Evolutionary conservation across 2,113 vertebrate species (phyloP).

Genomic region (Toxotes jaculatrix): DNA sequence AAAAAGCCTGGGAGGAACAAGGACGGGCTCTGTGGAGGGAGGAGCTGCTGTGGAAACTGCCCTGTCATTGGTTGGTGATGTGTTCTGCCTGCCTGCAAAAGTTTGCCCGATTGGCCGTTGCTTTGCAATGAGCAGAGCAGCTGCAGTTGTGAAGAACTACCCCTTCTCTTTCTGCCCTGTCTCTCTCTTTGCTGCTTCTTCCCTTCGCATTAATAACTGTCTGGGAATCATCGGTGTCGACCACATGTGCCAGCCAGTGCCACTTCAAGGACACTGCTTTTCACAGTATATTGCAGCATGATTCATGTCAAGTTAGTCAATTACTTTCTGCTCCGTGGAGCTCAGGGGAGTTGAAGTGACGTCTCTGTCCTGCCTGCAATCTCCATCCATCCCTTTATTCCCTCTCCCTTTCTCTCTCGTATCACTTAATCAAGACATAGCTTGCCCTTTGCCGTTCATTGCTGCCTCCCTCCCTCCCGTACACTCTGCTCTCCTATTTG

Average conservation of each 20-base stretch:
- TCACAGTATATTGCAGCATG: slow-evolving; percentile 35
- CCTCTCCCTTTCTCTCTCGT: slow-evolving; percentile 63
- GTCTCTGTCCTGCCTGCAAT: slow-evolving; percentile 71
- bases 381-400: slow-evolving; percentile 65
- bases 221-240: slow-evolving; percentile 43
- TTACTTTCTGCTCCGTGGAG: slow-evolving; percentile 61
- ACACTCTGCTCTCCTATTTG: slow-evolving; percentile 75
- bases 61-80: slow-evolving; percentile 79
- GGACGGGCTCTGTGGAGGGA: slow-evolving; percentile 69
- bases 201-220: slow-evolving; percentile 64
- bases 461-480: slow-evolving; percentile 75
- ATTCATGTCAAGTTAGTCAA: slow-evolving; percentile 64
- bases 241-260: slow-evolving; percentile 46
- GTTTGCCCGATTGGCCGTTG: slow-evolving; percentile 76
- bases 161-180: slow-evolving; percentile 74
- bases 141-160: slow-evolving; percentile 84
- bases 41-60: slow-evolving; percentile 75
- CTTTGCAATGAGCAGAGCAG: slow-evolving; percentile 80
- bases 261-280: slow-evolving; percentile 65
- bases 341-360: slow-evolving; percentile 73
- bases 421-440: slow-evolving; percentile 85
- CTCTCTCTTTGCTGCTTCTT: slow-evolving; percentile 52
- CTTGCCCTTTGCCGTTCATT: slow-evolving; percentile 83
- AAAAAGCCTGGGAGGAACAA: slow-evolving; percentile 67
- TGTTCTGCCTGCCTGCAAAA: slow-evolving; percentile 73